These are phyloP conservation scores for Lithophane semibrunnea DNA, from an alignment of 2,888 invertebrate genomes.

Conservation along the genomic window DNA sequence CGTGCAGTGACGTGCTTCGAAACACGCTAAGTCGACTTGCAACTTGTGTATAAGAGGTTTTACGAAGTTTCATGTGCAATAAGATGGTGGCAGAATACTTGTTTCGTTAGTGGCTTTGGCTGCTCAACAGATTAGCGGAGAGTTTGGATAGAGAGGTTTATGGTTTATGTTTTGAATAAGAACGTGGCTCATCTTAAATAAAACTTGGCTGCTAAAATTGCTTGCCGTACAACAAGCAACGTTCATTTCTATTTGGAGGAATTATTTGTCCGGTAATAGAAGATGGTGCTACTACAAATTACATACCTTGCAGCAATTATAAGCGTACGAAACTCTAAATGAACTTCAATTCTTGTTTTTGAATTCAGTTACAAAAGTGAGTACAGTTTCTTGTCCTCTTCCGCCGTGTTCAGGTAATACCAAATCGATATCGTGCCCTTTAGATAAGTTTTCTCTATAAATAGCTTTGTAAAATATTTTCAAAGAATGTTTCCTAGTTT, in stretches of 20 bases:
- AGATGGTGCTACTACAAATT: background rate
- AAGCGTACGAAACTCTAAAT: background rate
- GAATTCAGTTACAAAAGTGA: background rate
- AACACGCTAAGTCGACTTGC: slow-evolving; percentile 55
- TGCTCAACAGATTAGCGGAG: slow-evolving; percentile 30
- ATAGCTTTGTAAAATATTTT: slow-evolving; percentile 1
- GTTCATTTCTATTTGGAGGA: background rate
- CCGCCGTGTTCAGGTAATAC: background rate
- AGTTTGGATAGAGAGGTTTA: background rate
- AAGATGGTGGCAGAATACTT: slow-evolving; percentile 30
- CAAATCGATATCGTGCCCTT: background rate
- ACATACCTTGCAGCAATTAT: background rate
- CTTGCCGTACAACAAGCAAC: background rate
- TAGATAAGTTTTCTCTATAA: background rate
- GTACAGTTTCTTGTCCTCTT: background rate
- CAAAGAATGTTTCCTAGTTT: background rate
- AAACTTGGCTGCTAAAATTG: background rate
- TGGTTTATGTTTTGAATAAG: slow-evolving; percentile 6
- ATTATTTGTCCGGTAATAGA: background rate
- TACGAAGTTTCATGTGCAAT: slow-evolving; percentile 58
- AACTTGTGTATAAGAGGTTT: slow-evolving; percentile 53
- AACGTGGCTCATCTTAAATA: background rate
- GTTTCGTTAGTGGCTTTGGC: slow-evolving; percentile 36
- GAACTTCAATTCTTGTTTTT: background rate
- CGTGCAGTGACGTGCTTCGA: slow-evolving; percentile 52